A percentile compares a stretch with the other conserved stretches of the same genome.
phyloP scores from a whole-genome alignment of 2,797 vertebrate species.

The Oreonectes daqikongensis region DNA sequence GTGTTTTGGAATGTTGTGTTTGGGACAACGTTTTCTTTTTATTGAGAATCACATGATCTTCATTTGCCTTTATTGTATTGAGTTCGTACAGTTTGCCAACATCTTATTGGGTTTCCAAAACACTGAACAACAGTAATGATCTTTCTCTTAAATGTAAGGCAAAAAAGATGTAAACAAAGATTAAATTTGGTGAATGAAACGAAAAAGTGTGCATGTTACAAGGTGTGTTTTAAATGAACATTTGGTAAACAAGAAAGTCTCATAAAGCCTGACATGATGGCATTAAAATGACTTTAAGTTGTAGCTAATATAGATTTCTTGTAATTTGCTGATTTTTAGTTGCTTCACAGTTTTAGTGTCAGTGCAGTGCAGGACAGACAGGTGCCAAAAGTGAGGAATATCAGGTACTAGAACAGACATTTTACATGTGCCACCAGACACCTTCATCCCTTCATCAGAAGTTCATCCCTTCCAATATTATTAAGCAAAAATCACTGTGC shows the following conservation, averaged over 20 bases:
- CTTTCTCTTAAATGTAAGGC: background rate
- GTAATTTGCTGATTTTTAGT: background rate
- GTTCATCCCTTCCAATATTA: background rate
- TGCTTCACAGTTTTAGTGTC: background rate
- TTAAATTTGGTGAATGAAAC: background rate
- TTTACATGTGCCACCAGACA: background rate
- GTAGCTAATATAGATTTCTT: background rate
- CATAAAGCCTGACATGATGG: background rate
- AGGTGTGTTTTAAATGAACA: background rate
- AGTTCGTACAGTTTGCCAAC: background rate
- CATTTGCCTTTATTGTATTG: background rate
- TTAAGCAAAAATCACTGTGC: background rate
- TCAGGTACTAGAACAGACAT: background rate
- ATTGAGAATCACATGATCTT: slow-evolving; percentile 25
- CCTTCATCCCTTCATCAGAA: background rate
- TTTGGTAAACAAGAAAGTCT: background rate
- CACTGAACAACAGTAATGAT: background rate
- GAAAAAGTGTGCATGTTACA: background rate
- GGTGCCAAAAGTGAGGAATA: background rate
- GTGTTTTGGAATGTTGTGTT: background rate
- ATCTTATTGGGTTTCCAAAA: background rate
- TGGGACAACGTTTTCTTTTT: slow-evolving; percentile 15
- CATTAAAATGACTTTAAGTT: background rate
- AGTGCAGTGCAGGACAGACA: background rate
- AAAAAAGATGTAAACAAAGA: background rate